Conservation (phyloP, 2,113 vertebrate species). For the western clawed frog (Xenopus tropicalis) region DNA sequence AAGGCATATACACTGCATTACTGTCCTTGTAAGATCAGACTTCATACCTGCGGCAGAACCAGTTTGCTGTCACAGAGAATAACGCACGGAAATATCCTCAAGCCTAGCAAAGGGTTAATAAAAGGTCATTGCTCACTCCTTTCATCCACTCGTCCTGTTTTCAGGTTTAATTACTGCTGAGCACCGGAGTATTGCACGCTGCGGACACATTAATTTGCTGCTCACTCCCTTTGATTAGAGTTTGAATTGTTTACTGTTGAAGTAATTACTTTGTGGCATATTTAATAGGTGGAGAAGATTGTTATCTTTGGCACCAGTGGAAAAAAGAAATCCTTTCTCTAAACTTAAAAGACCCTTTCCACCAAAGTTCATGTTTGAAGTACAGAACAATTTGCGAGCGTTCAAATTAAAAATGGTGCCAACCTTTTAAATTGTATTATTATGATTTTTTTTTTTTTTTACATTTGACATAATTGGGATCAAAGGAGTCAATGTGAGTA, state of each 20-base stretch:
- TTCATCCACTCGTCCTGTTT: slow-evolving; percentile 36
- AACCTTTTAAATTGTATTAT: background rate
- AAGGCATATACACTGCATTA: too few species aligned
- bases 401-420: slow-evolving; percentile 8
- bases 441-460: background rate
- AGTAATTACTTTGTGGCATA: slow-evolving; percentile 41
- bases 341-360: slow-evolving; percentile 37
- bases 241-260: slow-evolving; percentile 45
- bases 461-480: background rate
- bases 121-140: slow-evolving; percentile 30
- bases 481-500: background rate
- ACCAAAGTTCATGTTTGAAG: slow-evolving; percentile 25
- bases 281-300: slow-evolving; percentile 45
- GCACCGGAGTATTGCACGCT: slow-evolving; percentile 36
- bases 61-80: too few species aligned
- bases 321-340: slow-evolving; percentile 28
- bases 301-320: slow-evolving; percentile 41
- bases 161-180: slow-evolving; percentile 46
- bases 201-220: slow-evolving; percentile 45
- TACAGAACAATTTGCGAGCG: slow-evolving; percentile 32
- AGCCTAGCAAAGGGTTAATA: slow-evolving; percentile 22
- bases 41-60: too few species aligned
- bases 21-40: too few species aligned
- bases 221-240: slow-evolving; percentile 42
- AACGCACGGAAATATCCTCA: background rate